These are phyloP conservation scores for Takifugu flavidus DNA, from an alignment of 2,113 vertebrate genomes.

Conservation along the genomic window DNA sequence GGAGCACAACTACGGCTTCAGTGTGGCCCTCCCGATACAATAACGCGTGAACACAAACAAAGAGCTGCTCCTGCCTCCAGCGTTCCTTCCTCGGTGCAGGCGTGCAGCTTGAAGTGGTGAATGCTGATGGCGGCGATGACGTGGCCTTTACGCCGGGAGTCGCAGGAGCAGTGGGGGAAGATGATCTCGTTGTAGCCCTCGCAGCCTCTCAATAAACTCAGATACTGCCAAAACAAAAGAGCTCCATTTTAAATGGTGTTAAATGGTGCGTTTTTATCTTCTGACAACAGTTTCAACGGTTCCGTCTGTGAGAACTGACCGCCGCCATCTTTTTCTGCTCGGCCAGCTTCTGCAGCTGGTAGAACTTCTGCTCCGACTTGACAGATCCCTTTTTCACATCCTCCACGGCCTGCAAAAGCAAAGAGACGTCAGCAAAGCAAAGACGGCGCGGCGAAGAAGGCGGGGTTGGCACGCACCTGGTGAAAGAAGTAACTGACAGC, in stretches of 20 bases:
- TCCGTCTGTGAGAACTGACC: slow-evolving; percentile 70
- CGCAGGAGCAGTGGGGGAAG: slow-evolving; percentile 95
- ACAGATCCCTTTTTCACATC: slow-evolving; percentile 92
- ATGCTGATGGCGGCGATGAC: slow-evolving; percentile 94
- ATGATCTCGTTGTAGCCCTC: slow-evolving; percentile 95
- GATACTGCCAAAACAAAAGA: slow-evolving; percentile 75
- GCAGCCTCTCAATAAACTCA: slow-evolving; percentile 86
- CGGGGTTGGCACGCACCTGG: slow-evolving; percentile 71
- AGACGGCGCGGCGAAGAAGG: not conserved
- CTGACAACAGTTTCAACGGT: too few relatives aligned
- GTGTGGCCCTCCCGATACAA: not conserved
- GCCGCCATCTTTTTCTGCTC: slow-evolving; percentile 94
- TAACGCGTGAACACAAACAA: not conserved
- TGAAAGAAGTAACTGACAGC: slow-evolving; percentile 94
- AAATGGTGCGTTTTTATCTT: too few relatives aligned
- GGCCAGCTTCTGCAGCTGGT: slow-evolving; percentile 91
- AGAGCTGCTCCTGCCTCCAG: slow-evolving; percentile 73
- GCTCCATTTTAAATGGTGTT: too few relatives aligned
- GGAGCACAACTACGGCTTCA: slow-evolving; percentile 13
- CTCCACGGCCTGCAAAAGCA: slow-evolving; percentile 81
- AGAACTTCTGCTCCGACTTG: slow-evolving; percentile 92
- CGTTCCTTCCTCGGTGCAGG: slow-evolving; percentile 93
- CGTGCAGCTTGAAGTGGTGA: slow-evolving; percentile 92
- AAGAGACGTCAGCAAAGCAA: not conserved
- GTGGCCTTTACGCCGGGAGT: slow-evolving; percentile 92